A percentile compares a stretch with the other conserved stretches of the same genome.
Evolutionary conservation across 1,140 invertebrate species (phyloP).

Genomic region (Drosophila melanica): DNA sequence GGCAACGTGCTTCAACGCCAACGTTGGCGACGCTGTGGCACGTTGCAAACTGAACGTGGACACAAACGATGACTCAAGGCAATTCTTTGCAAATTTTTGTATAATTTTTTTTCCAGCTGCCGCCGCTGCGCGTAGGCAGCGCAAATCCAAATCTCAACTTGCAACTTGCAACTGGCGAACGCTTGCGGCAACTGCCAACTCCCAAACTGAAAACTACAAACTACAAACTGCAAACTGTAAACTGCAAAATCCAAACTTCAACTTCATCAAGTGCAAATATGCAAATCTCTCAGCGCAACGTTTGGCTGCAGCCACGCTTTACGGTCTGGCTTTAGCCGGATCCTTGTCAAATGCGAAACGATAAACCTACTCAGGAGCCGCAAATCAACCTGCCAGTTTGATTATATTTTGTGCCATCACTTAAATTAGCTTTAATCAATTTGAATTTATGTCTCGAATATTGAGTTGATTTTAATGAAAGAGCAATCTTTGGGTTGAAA

Average conservation of each 20-base stretch:
- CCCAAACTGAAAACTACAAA: conserved; percentile 25
- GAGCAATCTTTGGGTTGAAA: too few species aligned
- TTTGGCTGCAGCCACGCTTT: not conserved
- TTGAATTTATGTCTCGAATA: conserved; percentile 8
- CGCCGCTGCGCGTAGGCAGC: conserved; percentile 67
- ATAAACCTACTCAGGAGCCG: conserved; percentile 15
- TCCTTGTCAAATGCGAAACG: conserved; percentile 10
- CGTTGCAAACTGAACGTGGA: conserved; percentile 56
- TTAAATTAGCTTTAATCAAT: not conserved
- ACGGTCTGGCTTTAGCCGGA: not conserved
- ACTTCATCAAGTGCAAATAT: conserved; percentile 80
- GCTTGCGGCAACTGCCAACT: conserved; percentile 53
- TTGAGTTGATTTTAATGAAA: too few species aligned
- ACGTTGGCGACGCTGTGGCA: conserved; percentile 36
- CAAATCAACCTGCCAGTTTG: conserved; percentile 22
- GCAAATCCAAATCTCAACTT: conserved; percentile 37
- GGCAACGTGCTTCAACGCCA: conserved; percentile 36
- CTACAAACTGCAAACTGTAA: conserved; percentile 24
- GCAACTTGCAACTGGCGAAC: conserved; percentile 12
- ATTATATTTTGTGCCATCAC: not conserved
- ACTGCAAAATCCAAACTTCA: conserved; percentile 50
- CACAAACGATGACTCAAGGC: conserved; percentile 77
- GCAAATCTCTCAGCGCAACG: conserved; percentile 62
- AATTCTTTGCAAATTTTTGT: conserved; percentile 73
- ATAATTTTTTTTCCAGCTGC: conserved; percentile 54